Evolutionary conservation across 2,888 invertebrate species (phyloP).

Genomic region (Cremastinae sp.): DNA sequence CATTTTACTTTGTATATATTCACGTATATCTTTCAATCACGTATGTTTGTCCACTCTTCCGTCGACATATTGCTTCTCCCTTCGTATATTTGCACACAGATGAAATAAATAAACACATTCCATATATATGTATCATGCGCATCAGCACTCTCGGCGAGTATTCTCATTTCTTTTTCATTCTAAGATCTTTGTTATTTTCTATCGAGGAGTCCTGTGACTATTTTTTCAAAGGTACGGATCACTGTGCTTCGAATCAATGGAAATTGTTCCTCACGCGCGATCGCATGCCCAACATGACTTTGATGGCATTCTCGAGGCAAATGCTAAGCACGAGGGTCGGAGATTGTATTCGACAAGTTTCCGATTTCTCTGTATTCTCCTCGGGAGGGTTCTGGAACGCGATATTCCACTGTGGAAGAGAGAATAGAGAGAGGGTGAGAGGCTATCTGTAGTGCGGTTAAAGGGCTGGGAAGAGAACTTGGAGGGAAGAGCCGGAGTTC

Average conservation of each 20-base stretch:
- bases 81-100: background rate
- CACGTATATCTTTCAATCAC: background rate
- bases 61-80: background rate
- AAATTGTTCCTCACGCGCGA: too few species aligned
- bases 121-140: too few species aligned
- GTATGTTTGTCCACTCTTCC: background rate
- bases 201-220: too few species aligned
- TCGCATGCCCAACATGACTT: too few species aligned
- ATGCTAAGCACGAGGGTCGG: constrained; percentile 1
- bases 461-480: background rate
- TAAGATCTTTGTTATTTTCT: too few species aligned
- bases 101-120: too few species aligned
- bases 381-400: constrained; percentile 31
- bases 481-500: constrained; percentile 38
- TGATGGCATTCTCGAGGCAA: background rate
- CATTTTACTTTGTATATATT: background rate
- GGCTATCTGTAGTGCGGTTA: constrained; percentile 4
- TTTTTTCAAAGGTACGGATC: too few species aligned
- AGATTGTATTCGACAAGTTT: constrained; percentile 23
- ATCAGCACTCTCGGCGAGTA: too few species aligned
- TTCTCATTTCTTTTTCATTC: too few species aligned
- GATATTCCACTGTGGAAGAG: constrained; percentile 31
- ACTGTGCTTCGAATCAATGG: too few species aligned
- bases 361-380: constrained; percentile 17
- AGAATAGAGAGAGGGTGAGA: background rate